Evolutionary conservation across 2,113 vertebrate genomes (phyloP).

Genomic region (Corapipo altera): DNA sequence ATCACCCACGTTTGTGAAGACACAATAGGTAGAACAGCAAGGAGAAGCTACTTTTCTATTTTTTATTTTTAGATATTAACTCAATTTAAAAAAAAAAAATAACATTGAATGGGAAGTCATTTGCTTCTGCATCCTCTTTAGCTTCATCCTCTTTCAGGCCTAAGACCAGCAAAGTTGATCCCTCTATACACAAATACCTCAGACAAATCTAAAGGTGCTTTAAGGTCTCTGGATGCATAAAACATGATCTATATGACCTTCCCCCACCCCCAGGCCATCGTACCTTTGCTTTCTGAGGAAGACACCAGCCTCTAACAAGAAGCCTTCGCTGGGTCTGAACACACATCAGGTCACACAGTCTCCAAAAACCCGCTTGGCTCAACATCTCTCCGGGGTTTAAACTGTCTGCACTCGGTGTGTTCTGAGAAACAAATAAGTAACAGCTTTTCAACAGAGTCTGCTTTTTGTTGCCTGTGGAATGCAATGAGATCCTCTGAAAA

Average conservation of each 20-base stretch:
- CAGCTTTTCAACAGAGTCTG: not conserved
- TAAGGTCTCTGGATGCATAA: not conserved
- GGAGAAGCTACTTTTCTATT: not conserved
- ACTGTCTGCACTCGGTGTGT: rapidly evolving
- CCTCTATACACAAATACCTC: not conserved
- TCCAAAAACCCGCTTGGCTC: not conserved
- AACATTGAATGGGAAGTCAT: not conserved
- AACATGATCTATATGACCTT: rapidly evolving
- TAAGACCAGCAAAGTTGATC: not conserved
- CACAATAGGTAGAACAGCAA: conserved; percentile 6
- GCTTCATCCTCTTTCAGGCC: not conserved
- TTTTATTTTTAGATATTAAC: not conserved
- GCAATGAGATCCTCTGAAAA: not conserved
- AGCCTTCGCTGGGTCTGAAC: not conserved
- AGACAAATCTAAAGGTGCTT: not conserved
- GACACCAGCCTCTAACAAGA: not conserved
- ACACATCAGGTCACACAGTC: not conserved
- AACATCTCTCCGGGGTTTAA: not conserved
- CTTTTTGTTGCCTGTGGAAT: not conserved
- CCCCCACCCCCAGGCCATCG: not conserved
- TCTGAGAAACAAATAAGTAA: not conserved
- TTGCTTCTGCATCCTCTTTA: not conserved
- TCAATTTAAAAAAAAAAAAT: not conserved
- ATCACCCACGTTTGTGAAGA: conserved; percentile 31
- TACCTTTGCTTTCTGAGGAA: not conserved